phyloP scores from a whole-genome alignment of 2,888 invertebrate genomes.

The Drosophila diplacantha region DNA sequence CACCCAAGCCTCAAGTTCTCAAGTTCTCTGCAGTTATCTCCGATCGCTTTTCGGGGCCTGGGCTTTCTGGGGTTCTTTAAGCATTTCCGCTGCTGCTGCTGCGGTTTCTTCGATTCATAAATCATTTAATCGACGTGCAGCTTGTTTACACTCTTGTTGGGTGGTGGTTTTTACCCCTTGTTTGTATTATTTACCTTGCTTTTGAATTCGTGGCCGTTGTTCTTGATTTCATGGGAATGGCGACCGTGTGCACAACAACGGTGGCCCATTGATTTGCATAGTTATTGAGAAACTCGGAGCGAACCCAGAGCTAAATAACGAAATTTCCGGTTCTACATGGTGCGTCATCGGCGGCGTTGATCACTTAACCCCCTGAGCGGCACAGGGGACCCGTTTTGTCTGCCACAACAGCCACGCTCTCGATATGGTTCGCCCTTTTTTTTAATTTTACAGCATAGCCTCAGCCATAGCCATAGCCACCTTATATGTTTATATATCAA shows the following conservation, averaged over 20 bases:
- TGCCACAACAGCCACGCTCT: conserved; percentile 24
- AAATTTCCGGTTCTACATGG: conserved; percentile 41
- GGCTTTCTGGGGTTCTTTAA: conserved; percentile 14
- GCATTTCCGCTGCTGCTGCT: conserved; percentile 34
- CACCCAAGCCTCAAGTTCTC: conserved; percentile 16
- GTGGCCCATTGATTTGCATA: conserved; percentile 36
- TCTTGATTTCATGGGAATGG: conserved; percentile 16
- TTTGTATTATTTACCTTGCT: conserved; percentile 8
- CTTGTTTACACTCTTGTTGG: conserved; percentile 33
- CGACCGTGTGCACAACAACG: conserved; percentile 11
- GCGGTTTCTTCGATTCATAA: conserved; percentile 43
- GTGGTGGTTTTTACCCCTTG: conserved; percentile 11
- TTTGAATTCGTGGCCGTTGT: conserved; percentile 3
- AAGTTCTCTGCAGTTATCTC: conserved; percentile 22
- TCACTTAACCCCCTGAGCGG: conserved; percentile 25
- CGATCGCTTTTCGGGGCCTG: conserved; percentile 19
- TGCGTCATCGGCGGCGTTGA: conserved; percentile 49
- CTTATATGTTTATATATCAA: conserved; percentile 21
- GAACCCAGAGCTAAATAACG: conserved; percentile 2
- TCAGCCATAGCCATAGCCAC: conserved; percentile 23
- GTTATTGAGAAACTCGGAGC: conserved; percentile 25
- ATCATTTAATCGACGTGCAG: conserved; percentile 36
- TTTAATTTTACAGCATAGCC: conserved; percentile 49
- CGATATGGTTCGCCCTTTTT: conserved; percentile 40
- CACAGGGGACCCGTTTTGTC: conserved; percentile 33